Evolutionary conservation across 92 coral and sea anemone genomes (phyloP).

Genomic region (Parazoanthus darwini): DNA sequence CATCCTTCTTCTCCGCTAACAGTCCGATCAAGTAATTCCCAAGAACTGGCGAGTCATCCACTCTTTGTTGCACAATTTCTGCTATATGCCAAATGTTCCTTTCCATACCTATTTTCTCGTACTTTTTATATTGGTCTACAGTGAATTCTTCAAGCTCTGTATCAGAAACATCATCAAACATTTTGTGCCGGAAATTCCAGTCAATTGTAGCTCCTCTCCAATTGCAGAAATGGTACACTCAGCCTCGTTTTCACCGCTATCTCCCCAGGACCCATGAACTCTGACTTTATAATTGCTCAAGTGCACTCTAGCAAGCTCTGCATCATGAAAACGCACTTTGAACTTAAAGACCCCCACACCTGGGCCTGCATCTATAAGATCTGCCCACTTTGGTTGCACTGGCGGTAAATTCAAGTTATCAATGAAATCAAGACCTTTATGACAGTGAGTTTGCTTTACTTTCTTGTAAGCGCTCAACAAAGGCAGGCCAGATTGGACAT

Average conservation of each 20-base stretch:
- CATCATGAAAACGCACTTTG: conserved; percentile 53
- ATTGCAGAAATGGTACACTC: conserved; percentile 55
- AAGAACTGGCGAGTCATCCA: conserved; percentile 51
- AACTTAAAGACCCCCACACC: conserved; percentile 47
- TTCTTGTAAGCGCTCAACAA: conserved; percentile 2
- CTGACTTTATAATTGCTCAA: conserved; percentile 45
- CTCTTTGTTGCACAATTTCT: conserved; percentile 25
- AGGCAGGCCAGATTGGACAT: conserved; percentile 4
- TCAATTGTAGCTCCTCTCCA: conserved; percentile 54
- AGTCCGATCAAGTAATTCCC: neutral
- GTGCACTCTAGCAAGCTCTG: conserved; percentile 50
- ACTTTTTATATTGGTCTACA: conserved; percentile 28
- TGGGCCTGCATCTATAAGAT: conserved; percentile 46
- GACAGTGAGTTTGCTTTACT: neutral
- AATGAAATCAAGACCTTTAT: conserved; percentile 3
- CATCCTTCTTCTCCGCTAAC: conserved; percentile 7
- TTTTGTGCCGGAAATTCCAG: conserved; percentile 52
- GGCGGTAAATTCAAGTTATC: conserved; percentile 29
- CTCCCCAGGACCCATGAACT: conserved; percentile 45
- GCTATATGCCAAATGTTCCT: conserved; percentile 51
- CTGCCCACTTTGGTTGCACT: conserved; percentile 38
- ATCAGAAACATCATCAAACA: conserved; percentile 51
- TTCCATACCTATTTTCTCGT: conserved; percentile 46
- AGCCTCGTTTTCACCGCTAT: conserved; percentile 46
- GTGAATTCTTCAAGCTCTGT: conserved; percentile 46